Evolutionary conservation across 2,888 invertebrate species (phyloP), one percentile per base, ranked within the genome.

Genomic region (Lucinisca nassula): DNA sequence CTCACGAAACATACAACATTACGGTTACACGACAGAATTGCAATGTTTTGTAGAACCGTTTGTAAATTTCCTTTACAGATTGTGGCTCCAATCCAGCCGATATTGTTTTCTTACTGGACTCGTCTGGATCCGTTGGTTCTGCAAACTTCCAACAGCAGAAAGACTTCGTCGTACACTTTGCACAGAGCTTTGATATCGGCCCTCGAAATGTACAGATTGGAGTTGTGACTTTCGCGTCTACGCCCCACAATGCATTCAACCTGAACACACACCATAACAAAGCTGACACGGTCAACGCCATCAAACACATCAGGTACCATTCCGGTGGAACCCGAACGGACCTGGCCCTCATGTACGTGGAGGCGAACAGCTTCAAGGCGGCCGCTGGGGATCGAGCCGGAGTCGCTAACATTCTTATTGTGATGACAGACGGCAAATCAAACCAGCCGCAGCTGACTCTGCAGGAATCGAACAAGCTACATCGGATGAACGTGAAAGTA

Each of bases 321-420:
- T 76, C 90, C 0, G 94, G 94, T n/a, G 92, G 92, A 75, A 95
- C 95, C 2, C 91, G 93, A 85, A 95, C 94, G 10, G 93, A 94
- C 75, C 87, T 91, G 21, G 95, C 94, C n/a, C 85, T 95, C 32
- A 89, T 92, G 58, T 93, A 92, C 80, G 92, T 93, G 14, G 90
- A 88, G 40, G 85, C 84, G 12, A 90, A 93, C 82, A 91, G 90
- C 67, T 93, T 94, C 85, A 79, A 88, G n/a, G 88, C 92, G 40
- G 87, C 92, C 27, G n/a, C 45, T 4, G 49, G 74, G 21, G 74
- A 74, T 79, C 82, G 94, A 73, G 86, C 89, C 51, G 82, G 90
- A 0, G 94, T 93, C 21, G 92, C 93, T 35, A 93, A 94, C 83
- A 93, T 94, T 55, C 85, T 93, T 51, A 92, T 94, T 58, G 93